These are phyloP conservation scores for Hydrotaea diabolus DNA, from an alignment of 2,888 invertebrate species.

Conservation along the genomic window DNA sequence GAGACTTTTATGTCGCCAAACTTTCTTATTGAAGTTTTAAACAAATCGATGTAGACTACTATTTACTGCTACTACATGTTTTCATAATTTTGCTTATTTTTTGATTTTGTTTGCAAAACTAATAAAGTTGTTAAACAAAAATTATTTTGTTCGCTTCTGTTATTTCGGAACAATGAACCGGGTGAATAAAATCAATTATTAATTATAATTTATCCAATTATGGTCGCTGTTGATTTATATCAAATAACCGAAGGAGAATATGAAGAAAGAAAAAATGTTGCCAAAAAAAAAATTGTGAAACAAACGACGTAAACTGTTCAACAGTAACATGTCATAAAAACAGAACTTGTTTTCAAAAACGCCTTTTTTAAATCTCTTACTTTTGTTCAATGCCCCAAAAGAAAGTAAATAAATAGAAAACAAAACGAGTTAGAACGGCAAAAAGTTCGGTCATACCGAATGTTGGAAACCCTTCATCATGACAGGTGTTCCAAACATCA, in stretches of 20 bases:
- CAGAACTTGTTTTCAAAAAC: constrained; percentile 33
- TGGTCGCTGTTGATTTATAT: neutral
- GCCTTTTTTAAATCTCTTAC: neutral
- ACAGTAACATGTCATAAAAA: constrained; percentile 27
- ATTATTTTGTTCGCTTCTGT: neutral
- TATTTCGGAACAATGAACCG: neutral
- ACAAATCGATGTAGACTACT: too few relatives aligned
- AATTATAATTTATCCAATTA: constrained; percentile 14
- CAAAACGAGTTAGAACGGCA: too few relatives aligned
- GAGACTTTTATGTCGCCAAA: too few relatives aligned
- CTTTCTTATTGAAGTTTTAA: too few relatives aligned
- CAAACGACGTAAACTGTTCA: neutral
- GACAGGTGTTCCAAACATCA: too few relatives aligned
- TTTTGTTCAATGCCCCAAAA: neutral
- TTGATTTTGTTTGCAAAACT: constrained; percentile 2
- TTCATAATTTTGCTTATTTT: neutral
- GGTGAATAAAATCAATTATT: constrained; percentile 10
- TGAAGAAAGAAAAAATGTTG: constrained; percentile 23
- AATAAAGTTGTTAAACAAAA: constrained; percentile 13
- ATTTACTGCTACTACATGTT: too few relatives aligned
- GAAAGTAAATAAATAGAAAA: constrained; percentile 34
- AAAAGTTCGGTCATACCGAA: too few relatives aligned
- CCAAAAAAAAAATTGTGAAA: too few relatives aligned
- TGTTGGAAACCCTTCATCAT: too few relatives aligned
- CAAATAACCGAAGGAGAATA: neutral